These are phyloP conservation scores for Conus canariensis DNA, from an alignment of 2,888 invertebrate genomes.

Conservation along the genomic window DNA sequence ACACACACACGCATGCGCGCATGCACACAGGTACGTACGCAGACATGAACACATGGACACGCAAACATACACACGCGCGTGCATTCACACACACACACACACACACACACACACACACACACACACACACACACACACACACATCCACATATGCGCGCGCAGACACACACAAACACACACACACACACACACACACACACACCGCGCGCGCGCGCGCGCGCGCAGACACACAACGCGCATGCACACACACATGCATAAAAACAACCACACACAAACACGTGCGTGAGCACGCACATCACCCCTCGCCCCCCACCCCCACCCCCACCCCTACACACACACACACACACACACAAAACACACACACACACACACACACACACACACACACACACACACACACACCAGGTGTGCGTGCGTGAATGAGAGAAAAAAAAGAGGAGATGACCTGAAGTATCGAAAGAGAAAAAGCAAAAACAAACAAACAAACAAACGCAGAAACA, in stretches of 20 bases:
- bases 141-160: not conserved
- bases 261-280: not conserved
- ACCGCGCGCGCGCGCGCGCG: not conserved
- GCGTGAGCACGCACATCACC: not conserved
- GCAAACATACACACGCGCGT: not conserved
- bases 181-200: not conserved
- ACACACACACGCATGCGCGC: not conserved
- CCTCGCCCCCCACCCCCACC: not conserved
- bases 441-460: no score
- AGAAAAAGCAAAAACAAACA: not conserved
- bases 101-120: no score
- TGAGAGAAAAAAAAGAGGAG: no score
- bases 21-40: not conserved
- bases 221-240: not conserved
- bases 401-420: no score
- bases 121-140: no score
- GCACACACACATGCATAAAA: not conserved
- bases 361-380: no score
- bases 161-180: not conserved
- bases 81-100: not conserved
- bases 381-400: no score
- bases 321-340: not conserved
- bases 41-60: not conserved
- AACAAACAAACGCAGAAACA: not conserved
- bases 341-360: no score